phyloP scores from a whole-genome alignment of 2,888 invertebrate genomes.

The Diarsia rubi region DNA sequence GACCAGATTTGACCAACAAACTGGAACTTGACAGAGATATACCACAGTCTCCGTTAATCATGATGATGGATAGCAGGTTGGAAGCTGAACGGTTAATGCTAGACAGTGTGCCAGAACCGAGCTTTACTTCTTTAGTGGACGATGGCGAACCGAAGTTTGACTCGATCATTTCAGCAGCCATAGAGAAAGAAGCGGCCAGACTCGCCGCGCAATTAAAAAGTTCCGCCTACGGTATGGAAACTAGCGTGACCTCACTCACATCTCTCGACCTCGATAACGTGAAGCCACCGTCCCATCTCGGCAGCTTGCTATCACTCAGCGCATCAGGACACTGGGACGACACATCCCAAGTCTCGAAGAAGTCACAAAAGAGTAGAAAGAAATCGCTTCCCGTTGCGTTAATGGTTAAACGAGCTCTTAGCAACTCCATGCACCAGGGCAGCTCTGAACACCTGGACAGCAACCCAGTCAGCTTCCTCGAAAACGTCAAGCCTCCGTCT shows the following conservation, averaged over 20 bases:
- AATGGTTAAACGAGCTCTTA: constrained; percentile 94
- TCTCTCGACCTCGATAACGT: constrained; percentile 94
- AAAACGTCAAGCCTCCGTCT: constrained; percentile 96
- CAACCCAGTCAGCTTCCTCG: constrained; percentile 92
- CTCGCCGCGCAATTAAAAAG: constrained; percentile 87
- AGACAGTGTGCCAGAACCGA: constrained; percentile 80
- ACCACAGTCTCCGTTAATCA: constrained; percentile 66
- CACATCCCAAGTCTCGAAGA: constrained; percentile 76
- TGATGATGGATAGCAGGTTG: constrained; percentile 62
- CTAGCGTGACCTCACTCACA: constrained; percentile 91
- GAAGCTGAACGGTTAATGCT: constrained; percentile 70
- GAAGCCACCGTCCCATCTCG: constrained; percentile 95
- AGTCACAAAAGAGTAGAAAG: constrained; percentile 89
- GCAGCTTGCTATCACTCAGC: constrained; percentile 91
- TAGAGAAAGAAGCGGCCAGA: constrained; percentile 94
- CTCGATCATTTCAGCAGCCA: constrained; percentile 93
- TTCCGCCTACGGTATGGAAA: constrained; percentile 86
- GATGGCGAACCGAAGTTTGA: constrained; percentile 89
- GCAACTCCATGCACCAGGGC: constrained; percentile 88
- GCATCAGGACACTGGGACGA: constrained; percentile 90
- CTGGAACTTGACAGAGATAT: constrained; percentile 78
- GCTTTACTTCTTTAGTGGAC: constrained; percentile 84
- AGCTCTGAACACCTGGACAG: constrained; percentile 93
- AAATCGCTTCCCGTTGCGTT: constrained; percentile 93
- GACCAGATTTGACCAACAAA: constrained; percentile 84